Base-by-base conservation (phyloP, 2,113 vertebrate species). In the Motacilla tschutschensis region DNA sequence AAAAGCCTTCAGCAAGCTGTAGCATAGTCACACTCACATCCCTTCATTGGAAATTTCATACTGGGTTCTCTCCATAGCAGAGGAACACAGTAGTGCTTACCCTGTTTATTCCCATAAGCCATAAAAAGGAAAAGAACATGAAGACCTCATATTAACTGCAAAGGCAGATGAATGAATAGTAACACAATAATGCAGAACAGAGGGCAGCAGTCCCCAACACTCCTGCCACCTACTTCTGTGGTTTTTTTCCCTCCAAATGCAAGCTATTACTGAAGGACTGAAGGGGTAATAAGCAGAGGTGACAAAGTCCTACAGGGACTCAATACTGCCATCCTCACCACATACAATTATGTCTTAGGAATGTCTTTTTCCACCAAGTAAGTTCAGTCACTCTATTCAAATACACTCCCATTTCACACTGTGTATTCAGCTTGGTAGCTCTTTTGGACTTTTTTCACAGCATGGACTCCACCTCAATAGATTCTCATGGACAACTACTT, bases 391-490 rank as follows among this genome's bases (percentile, higher is more conserved):
- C 41, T 74, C 78, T 50, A 5, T 80, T 91, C 70, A 91, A 80
- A 86, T 35, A 80, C 53, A 59, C 48, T 88, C 75, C 70, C 33
- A 59, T 60, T 91, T 63, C 62, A 71, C 24, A 80, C 58, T 38
- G 62, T 70, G 89, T 75, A 87, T 71, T 91, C 65, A 78, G 26
- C 53, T 74, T 71, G 50, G 75, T 40, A 36, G n/a, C 51, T 78
- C 64, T 79, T 79, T 46, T 55, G 70, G 80, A 89, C 83, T 92
- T 91, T 88, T 77, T 70, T 70, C 82, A 84, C 85, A 92, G 85
- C 75, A 83, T 72, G 75, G 79, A 78, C 69, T 87, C 69, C 51
- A 83, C 25, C 78, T 88, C 87, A 90, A 74, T 28, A 86, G 66
- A 88, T 54, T 90, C 48, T 88, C 33, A 40, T 9, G 54, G 69